A percentile compares a stretch with the other conserved stretches of the same genome.
Evolutionary conservation across 2,797 vertebrate species (phyloP).

Genomic region (Eospalax fontanierii): DNA sequence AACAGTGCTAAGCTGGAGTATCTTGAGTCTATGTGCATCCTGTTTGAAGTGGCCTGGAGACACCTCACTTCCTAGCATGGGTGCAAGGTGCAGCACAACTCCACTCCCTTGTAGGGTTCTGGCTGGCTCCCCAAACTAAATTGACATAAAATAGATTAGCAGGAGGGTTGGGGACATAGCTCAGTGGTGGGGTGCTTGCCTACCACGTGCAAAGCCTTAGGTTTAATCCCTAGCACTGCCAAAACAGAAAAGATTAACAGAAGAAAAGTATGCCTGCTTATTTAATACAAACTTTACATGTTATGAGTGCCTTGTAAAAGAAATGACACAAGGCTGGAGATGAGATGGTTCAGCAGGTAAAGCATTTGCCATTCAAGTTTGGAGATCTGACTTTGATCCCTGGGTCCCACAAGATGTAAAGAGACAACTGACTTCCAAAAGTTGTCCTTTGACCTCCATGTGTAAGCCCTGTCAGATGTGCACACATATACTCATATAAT

Average conservation of each 20-base stretch:
- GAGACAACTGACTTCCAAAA: not conserved
- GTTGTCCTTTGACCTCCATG: not conserved
- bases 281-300: not conserved
- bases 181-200: not conserved
- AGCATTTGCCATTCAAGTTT: not conserved
- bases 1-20: conserved; percentile 88
- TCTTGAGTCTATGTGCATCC: conserved; percentile 41
- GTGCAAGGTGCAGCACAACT: not conserved
- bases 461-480: not conserved
- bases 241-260: not conserved
- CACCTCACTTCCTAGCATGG: not conserved
- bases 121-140: not conserved
- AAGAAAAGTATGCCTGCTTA: not conserved
- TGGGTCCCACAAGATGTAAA: too few species aligned
- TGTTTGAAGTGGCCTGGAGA: not conserved
- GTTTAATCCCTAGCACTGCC: too few species aligned
- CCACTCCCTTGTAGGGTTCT: not conserved
- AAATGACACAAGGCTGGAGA: too few species aligned
- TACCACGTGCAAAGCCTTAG: too few species aligned
- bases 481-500: too few species aligned
- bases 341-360: too few species aligned
- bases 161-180: not conserved
- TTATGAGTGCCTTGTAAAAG: not conserved
- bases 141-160: not conserved
- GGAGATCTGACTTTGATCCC: not conserved